Base-by-base conservation (phyloP, 2,113 vertebrate species). In the Eulemur rufifrons region DNA sequence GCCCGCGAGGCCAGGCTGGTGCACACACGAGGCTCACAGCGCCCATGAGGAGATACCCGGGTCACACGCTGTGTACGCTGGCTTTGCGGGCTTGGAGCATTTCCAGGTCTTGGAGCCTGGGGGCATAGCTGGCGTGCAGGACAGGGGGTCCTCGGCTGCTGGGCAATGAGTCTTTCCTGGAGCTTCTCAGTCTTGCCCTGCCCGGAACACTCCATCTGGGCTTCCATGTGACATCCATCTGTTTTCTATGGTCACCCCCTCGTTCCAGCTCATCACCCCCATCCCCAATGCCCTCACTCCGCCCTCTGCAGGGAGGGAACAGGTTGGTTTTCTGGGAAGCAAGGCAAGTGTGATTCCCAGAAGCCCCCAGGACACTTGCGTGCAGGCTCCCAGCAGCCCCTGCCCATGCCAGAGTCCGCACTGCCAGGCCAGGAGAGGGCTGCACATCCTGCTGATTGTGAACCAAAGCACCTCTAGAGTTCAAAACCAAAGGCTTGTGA, bases 401-500 rank as follows among this genome's bases (percentile, higher is more conserved):
- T 29, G 2, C 32, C 45, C 47, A 32, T 34, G 56, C 69, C 39
- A 42, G 34, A 45, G 56, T 71, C n/a, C 29, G 20, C 45, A 20
- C 2, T 2, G 42, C 54, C 9, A 0, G 21, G 12, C 18, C 23
- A 45, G n/a, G 64, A 52, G 25, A 50, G 37, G 50, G 6, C 8
- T 14, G 20, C 20, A 63, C 77, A 71, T 64, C 11, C 47, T 4
- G 1, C 39, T 42, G 84, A n/a, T 37, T 34, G 73, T 42, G 39
- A 92, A 89, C 37, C 34, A 29, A 32, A 74, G 25, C 50, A 50
- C 77, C 77, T 91, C 90, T 94, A 93, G 61, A 77, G 92, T 81
- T 50, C 68, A 95, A 96, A 96, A 96, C 83, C 69, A 89, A 86
- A 96, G 47, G 94, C 94, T 84, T 66, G 92, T 32, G 71, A 90